Conservation (phyloP, 2,888 invertebrate genomes). For the Diaphora mendica region DNA sequence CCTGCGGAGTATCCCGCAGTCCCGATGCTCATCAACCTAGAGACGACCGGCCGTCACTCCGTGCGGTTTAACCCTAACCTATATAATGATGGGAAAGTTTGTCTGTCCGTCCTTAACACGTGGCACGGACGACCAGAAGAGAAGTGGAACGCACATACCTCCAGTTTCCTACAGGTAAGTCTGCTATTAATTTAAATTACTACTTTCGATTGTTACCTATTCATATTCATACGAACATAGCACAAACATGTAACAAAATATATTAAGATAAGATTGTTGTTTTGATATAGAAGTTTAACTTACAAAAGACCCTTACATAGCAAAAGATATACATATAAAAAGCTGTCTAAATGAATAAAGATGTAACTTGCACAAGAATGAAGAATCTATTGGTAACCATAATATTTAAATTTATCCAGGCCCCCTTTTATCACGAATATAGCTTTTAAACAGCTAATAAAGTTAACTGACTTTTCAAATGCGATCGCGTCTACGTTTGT, state of each 20-base stretch:
- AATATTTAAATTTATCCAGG: too few species aligned
- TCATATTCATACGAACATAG: neutral
- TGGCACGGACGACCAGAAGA: slow-evolving; percentile 99
- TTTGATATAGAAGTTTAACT: too few species aligned
- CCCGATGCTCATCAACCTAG: slow-evolving; percentile 96
- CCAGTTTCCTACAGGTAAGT: slow-evolving; percentile 93
- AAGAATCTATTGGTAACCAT: too few species aligned
- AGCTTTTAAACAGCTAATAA: too few species aligned
- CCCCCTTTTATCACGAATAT: too few species aligned
- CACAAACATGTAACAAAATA: too few species aligned
- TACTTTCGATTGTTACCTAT: neutral
- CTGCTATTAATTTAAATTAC: neutral
- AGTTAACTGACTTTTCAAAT: too few species aligned
- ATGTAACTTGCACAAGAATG: too few species aligned
- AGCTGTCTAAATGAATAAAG: neutral
- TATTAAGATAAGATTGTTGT: too few species aligned
- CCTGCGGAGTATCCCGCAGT: slow-evolving; percentile 93
- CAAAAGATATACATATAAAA: too few species aligned
- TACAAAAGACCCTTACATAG: too few species aligned
- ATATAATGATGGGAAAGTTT: slow-evolving; percentile 97
- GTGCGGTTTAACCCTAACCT: slow-evolving; percentile 97
- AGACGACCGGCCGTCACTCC: slow-evolving; percentile 95
- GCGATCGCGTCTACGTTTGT: too few species aligned
- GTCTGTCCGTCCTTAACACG: slow-evolving; percentile 97
- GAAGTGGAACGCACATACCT: slow-evolving; percentile 98